These are phyloP conservation scores for Amazona vittata DNA, from an alignment of 2,113 vertebrate genomes.

Conservation along the genomic window DNA sequence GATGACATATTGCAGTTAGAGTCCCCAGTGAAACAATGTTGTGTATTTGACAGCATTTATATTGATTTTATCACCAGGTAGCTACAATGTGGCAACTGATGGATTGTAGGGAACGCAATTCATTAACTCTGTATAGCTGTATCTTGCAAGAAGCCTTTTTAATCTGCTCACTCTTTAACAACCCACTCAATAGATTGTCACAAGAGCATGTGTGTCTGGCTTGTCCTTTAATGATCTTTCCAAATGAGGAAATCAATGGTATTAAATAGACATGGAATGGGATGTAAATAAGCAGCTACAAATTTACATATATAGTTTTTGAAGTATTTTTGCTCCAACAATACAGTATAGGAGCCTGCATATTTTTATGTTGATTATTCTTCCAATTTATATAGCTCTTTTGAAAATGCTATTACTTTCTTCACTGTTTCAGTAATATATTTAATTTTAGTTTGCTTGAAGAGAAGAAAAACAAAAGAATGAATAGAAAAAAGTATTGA, in stretches of 20 bases:
- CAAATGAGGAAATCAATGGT: conserved; percentile 26
- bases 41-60: neutral
- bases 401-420: neutral
- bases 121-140: neutral
- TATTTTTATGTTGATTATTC: neutral
- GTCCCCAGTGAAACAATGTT: neutral
- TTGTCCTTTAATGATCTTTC: conserved; percentile 32
- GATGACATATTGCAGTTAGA: conserved; percentile 3
- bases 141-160: conserved; percentile 19
- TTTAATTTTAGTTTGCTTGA: neutral
- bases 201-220: neutral
- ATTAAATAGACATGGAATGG: conserved; percentile 16
- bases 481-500: neutral
- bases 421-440: neutral
- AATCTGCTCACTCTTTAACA: conserved; percentile 50
- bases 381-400: neutral
- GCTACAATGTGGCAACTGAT: conserved; percentile 36
- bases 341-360: neutral
- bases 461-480: neutral
- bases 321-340: neutral
- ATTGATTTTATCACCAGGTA: conserved; percentile 35
- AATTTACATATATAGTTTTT: neutral
- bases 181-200: conserved; percentile 28
- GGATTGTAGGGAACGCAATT: conserved; percentile 20
- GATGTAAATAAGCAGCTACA: conserved; percentile 22